These are phyloP conservation scores for Heterodera carotae DNA, from an alignment of 1,140 invertebrate species.

Conservation along the genomic window DNA sequence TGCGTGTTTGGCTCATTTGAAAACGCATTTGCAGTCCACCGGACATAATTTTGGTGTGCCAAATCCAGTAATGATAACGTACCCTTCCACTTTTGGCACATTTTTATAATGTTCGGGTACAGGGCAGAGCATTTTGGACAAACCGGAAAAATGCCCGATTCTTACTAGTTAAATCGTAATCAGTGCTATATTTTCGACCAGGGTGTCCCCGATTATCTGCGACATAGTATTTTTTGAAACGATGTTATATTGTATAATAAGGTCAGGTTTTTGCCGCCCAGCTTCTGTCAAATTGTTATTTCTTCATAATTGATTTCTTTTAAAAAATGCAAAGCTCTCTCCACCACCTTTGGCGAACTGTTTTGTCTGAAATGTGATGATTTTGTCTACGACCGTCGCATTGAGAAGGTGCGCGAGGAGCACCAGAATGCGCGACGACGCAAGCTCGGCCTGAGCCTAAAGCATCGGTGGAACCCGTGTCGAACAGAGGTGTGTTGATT, in stretches of 20 bases:
- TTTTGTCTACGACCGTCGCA: constrained; percentile 81
- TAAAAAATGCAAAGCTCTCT: constrained; percentile 71
- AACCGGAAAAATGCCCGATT: too few relatives aligned
- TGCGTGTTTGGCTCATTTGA: constrained; percentile 46
- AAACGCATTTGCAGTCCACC: constrained; percentile 30
- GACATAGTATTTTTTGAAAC: too few relatives aligned
- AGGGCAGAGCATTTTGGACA: too few relatives aligned
- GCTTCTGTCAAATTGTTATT: background rate
- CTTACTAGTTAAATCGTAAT: too few relatives aligned
- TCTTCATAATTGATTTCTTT: background rate
- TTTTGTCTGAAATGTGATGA: constrained; percentile 87
- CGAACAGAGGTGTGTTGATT: constrained; percentile 22
- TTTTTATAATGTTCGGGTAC: background rate
- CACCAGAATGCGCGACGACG: constrained; percentile 35
- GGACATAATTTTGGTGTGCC: constrained; percentile 43
- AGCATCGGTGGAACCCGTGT: constrained; percentile 47
- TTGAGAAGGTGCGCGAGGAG: constrained; percentile 66
- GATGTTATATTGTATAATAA: too few relatives aligned
- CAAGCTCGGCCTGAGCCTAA: constrained; percentile 43
- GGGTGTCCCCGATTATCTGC: too few relatives aligned
- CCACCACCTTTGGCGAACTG: constrained; percentile 84
- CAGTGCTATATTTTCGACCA: too few relatives aligned
- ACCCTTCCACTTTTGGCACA: too few relatives aligned
- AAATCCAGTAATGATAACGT: too few relatives aligned
- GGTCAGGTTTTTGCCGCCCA: too few relatives aligned